Evolutionary conservation across 2,888 invertebrate genomes (phyloP).

Genomic region (Neria commutata): DNA sequence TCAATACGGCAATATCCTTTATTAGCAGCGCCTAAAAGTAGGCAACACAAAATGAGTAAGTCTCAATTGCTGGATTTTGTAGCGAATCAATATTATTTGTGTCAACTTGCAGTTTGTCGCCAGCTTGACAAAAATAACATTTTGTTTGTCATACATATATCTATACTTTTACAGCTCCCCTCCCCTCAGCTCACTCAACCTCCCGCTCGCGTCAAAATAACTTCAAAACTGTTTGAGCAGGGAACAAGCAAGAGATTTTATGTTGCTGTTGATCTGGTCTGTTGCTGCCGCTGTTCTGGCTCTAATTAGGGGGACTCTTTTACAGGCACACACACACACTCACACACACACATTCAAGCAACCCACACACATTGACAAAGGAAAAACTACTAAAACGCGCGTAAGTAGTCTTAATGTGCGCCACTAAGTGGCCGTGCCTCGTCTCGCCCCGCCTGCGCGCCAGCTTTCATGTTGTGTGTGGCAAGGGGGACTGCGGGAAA

Average conservation of each 20-base stretch:
- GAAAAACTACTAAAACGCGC: too few relatives aligned
- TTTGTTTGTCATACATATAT: too few relatives aligned
- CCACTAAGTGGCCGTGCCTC: not conserved
- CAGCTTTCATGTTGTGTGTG: not conserved
- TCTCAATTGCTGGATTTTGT: not conserved
- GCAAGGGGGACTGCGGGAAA: not conserved
- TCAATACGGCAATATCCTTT: not conserved
- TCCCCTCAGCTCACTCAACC: not conserved
- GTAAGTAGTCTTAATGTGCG: conserved; percentile 4
- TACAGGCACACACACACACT: conserved; percentile 3
- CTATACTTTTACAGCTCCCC: too few relatives aligned
- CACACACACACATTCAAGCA: not conserved
- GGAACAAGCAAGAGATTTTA: too few relatives aligned
- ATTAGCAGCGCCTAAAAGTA: not conserved
- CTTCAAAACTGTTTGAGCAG: too few relatives aligned
- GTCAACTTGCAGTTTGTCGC: not conserved
- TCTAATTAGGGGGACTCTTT: conserved; percentile 24
- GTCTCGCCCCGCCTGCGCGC: not conserved
- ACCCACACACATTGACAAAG: not conserved
- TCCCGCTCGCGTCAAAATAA: too few relatives aligned
- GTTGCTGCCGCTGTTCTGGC: not conserved
- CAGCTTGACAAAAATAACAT: not conserved
- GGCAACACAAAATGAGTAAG: not conserved
- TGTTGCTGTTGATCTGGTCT: not conserved
- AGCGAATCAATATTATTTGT: too few relatives aligned